Conservation (phyloP, 37 sponge, comb jelly and placozoan species). For the Ianthella basta region DNA sequence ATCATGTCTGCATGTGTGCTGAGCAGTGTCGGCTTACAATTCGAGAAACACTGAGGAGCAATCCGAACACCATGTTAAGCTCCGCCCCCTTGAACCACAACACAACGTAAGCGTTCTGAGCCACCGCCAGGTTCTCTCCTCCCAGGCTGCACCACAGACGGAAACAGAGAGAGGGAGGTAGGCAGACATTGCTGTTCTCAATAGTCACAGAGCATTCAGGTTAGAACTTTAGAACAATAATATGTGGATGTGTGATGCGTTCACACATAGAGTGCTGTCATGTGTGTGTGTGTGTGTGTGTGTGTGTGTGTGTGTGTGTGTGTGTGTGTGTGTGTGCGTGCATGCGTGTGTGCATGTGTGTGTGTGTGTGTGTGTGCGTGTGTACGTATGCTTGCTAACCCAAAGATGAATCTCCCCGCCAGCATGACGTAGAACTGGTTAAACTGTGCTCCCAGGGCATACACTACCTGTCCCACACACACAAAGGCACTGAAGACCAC, state of each 20-base stretch:
- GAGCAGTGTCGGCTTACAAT: conserved; percentile 62
- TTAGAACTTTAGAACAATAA: not conserved
- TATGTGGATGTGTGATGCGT: not conserved
- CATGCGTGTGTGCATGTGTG: conserved; percentile 4
- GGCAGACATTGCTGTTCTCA: not conserved
- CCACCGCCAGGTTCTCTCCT: conserved; percentile 97
- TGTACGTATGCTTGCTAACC: conserved; percentile 56
- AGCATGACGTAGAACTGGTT: conserved; percentile 77
- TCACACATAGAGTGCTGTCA: not conserved
- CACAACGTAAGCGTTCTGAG: conserved; percentile 94
- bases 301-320: not conserved
- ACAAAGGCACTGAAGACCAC: conserved; percentile 77
- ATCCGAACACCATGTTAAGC: conserved; percentile 97
- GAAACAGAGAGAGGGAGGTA: not conserved
- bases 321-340: conserved; percentile 12
- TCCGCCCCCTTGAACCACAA: conserved; percentile 97
- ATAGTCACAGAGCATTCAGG: conserved; percentile 1
- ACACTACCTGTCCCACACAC: conserved; percentile 86
- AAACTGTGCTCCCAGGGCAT: conserved; percentile 89
- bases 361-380: too few species aligned
- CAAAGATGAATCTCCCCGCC: conserved; percentile 95
- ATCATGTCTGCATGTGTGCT: not conserved
- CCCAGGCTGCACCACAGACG: conserved; percentile 90
- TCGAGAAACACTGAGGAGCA: conserved; percentile 90
- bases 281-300: not conserved